A percentile compares a stretch with the other conserved stretches of the same genome.
These are phyloP conservation scores for Drosophila prostipennis DNA, from an alignment of 2,888 invertebrate species.

Conservation along the genomic window DNA sequence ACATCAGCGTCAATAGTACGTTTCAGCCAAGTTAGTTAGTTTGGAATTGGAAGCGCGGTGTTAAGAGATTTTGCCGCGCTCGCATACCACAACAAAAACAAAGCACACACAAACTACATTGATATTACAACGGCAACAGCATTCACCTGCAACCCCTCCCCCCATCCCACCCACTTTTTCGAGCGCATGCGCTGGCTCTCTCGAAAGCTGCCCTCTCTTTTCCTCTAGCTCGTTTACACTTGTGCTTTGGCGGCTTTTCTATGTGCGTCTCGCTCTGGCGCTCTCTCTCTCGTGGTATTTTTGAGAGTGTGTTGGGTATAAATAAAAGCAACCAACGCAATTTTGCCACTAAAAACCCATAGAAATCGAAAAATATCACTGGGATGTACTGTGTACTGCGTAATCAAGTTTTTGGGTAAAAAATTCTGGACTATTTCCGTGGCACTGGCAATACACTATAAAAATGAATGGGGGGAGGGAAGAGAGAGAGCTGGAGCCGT, in stretches of 20 bases:
- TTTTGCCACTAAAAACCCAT: constrained; percentile 60
- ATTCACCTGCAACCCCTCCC: constrained; percentile 45
- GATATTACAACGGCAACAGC: constrained; percentile 52
- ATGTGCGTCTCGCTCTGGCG: constrained; percentile 3
- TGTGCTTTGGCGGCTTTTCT: constrained; percentile 47
- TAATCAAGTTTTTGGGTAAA: constrained; percentile 64
- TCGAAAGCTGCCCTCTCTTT: constrained; percentile 54
- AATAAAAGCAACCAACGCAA: constrained; percentile 77
- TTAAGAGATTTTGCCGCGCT: constrained; percentile 64
- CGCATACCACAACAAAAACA: constrained; percentile 49
- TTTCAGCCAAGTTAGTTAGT: constrained; percentile 56
- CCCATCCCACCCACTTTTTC: constrained; percentile 24
- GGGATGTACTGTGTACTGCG: constrained; percentile 58
- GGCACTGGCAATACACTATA: constrained; percentile 15
- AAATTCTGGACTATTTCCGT: constrained; percentile 58
- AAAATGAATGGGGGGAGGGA: constrained; percentile 1
- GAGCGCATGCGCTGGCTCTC: constrained; percentile 56
- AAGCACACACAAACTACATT: constrained; percentile 36
- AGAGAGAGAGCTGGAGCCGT: constrained; percentile 36
- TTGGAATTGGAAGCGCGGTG: constrained; percentile 45
- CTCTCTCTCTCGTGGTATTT: constrained; percentile 10
- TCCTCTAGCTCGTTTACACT: constrained; percentile 56
- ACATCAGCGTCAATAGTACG: no score
- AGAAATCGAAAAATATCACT: constrained; percentile 48
- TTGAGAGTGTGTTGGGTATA: constrained; percentile 59